A percentile compares a stretch with the other conserved stretches of the same genome.
These are phyloP conservation scores for Caenorhabditis remanei DNA, from an alignment of 1,140 invertebrate genomes.

Conservation along the genomic window DNA sequence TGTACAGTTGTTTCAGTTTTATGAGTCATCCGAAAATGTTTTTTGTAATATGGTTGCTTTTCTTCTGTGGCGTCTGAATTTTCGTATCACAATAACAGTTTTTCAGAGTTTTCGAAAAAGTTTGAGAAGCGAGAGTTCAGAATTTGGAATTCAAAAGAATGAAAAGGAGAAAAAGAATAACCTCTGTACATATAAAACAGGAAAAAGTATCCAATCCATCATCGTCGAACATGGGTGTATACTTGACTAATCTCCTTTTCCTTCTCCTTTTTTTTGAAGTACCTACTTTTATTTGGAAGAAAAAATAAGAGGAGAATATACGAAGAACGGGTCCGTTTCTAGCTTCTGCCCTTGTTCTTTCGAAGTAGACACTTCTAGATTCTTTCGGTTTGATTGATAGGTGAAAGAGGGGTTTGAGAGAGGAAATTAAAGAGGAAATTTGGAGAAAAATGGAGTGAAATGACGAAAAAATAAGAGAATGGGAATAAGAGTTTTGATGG, in stretches of 20 bases:
- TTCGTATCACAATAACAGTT: no score
- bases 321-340: neutral
- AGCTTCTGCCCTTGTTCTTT: slow-evolving; percentile 1
- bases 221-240: slow-evolving; percentile 49
- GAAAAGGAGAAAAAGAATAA: neutral
- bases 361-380: neutral
- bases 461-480: neutral
- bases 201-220: slow-evolving; percentile 14
- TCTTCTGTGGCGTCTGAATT: no score
- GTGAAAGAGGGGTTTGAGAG: neutral
- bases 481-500: neutral
- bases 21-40: no score
- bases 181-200: neutral
- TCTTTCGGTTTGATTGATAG: slow-evolving; percentile 23
- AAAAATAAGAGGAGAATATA: neutral
- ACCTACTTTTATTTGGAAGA: slow-evolving; percentile 35
- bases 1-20: neutral
- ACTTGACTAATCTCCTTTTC: slow-evolving; percentile 47
- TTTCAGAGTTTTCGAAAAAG: no score
- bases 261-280: slow-evolving; percentile 9
- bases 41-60: no score
- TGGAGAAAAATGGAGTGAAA: neutral
- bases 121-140: neutral
- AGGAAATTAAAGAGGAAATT: slow-evolving; percentile 45
- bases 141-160: neutral